phyloP scores from a whole-genome alignment of 2,797 vertebrate genomes.

The Argyrosomus regius region DNA sequence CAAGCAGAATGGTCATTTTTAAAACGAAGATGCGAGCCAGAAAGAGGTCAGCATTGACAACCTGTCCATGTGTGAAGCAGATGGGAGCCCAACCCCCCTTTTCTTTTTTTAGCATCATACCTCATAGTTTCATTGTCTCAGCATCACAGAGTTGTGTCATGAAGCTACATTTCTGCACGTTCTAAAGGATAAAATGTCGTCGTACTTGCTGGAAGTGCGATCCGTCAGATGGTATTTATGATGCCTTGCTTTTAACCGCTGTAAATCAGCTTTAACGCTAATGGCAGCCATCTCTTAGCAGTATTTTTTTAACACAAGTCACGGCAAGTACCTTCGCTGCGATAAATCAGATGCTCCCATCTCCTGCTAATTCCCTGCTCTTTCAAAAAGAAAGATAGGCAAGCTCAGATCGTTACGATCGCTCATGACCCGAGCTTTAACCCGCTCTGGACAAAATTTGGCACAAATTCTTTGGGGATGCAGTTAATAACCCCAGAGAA shows the following conservation, averaged over 20 bases:
- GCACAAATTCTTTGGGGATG: slow-evolving; percentile 39
- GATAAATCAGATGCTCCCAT: slow-evolving; percentile 57
- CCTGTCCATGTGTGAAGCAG: slow-evolving; percentile 56
- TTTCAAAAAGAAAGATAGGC: slow-evolving; percentile 53
- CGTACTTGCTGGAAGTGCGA: slow-evolving; percentile 44
- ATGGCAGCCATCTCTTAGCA: slow-evolving; percentile 35
- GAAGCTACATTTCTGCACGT: slow-evolving; percentile 12
- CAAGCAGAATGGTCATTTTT: slow-evolving; percentile 55
- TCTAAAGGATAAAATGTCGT: slow-evolving; percentile 26
- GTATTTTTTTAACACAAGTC: slow-evolving; percentile 56
- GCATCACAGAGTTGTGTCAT: slow-evolving; percentile 4
- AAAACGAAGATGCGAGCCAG: slow-evolving; percentile 10
- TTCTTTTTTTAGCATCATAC: slow-evolving; percentile 8
- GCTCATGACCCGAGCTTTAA: slow-evolving; percentile 31
- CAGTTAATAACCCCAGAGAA: slow-evolving; percentile 52
- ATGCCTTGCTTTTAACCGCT: slow-evolving; percentile 41
- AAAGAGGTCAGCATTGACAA: slow-evolving; percentile 41
- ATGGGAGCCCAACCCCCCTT: slow-evolving; percentile 8
- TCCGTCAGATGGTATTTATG: slow-evolving; percentile 58
- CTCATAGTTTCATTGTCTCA: slow-evolving; percentile 17
- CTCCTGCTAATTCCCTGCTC: slow-evolving; percentile 25
- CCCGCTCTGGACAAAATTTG: slow-evolving; percentile 43
- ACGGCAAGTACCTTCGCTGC: slow-evolving; percentile 46
- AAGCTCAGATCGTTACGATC: slow-evolving; percentile 36
- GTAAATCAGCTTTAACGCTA: slow-evolving; percentile 59